Conservation (phyloP, 2,888 invertebrate genomes). For the Drosophila nr. medialis region DNA sequence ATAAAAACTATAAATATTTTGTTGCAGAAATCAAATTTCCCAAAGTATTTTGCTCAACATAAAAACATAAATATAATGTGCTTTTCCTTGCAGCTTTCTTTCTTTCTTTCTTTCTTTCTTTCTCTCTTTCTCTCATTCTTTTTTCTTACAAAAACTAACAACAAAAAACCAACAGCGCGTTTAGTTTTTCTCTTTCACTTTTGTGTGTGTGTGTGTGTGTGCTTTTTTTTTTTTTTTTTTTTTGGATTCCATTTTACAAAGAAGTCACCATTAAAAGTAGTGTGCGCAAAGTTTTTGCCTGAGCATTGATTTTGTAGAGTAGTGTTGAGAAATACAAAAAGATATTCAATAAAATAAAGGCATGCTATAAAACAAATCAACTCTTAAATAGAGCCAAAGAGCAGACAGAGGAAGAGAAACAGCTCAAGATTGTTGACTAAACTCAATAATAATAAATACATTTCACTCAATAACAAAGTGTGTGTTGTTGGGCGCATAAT, state of each 20-base stretch:
- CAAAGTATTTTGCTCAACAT: slow-evolving; percentile 61
- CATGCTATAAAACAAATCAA: slow-evolving; percentile 17
- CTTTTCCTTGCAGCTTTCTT: slow-evolving; percentile 1
- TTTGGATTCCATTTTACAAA: slow-evolving; percentile 25
- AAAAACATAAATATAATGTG: slow-evolving; percentile 26
- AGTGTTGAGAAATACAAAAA: slow-evolving; percentile 24
- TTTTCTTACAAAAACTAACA: slow-evolving; percentile 73
- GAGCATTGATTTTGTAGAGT: slow-evolving; percentile 62
- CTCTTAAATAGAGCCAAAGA: slow-evolving; percentile 10
- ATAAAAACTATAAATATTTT: slow-evolving; percentile 43
- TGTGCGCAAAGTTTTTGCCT: slow-evolving; percentile 64
- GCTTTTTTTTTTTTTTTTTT: not conserved
- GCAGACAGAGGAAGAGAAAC: slow-evolving; percentile 28
- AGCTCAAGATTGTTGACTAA: slow-evolving; percentile 58
- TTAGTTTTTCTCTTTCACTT: slow-evolving; percentile 37
- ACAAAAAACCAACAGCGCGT: slow-evolving; percentile 69
- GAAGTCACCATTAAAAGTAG: slow-evolving; percentile 29
- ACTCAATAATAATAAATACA: slow-evolving; percentile 66
- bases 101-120: not conserved
- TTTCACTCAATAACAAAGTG: slow-evolving; percentile 66
- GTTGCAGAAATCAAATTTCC: slow-evolving; percentile 64
- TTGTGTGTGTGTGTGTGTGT: slow-evolving; percentile 3
- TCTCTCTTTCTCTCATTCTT: slow-evolving; percentile 2
- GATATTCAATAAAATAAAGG: slow-evolving; percentile 7
- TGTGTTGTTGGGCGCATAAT: slow-evolving; percentile 49